A percentile compares a stretch with the other conserved stretches of the same genome.
phyloP scores from a whole-genome alignment of 2,888 invertebrate genomes.

The Apamea epomidion region DNA sequence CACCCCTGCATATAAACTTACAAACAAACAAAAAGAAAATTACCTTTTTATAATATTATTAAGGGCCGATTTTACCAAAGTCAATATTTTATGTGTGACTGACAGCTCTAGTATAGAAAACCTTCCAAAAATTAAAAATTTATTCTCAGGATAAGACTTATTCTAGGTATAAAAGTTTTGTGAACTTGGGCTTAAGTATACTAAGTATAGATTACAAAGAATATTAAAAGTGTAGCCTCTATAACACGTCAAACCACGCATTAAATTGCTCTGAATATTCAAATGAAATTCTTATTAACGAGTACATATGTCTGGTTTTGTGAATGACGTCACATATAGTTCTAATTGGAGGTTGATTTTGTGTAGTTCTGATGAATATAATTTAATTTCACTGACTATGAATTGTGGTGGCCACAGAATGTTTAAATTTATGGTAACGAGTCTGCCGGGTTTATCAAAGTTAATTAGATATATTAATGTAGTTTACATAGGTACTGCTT shows the following conservation, averaged over 20 bases:
- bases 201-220: slow-evolving; percentile 68
- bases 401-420: slow-evolving; percentile 26
- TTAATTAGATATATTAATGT: slow-evolving; percentile 8
- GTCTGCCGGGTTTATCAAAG: slow-evolving; percentile 15
- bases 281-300: slow-evolving; percentile 80
- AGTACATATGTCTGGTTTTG: slow-evolving; percentile 74
- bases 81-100: too few species aligned
- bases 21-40: neutral
- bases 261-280: slow-evolving; percentile 80
- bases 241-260: slow-evolving; percentile 68
- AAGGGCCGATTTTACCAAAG: too few species aligned
- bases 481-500: neutral
- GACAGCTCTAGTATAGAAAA: too few species aligned
- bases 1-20: slow-evolving; percentile 24
- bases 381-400: slow-evolving; percentile 43
- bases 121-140: too few species aligned
- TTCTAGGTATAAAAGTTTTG: too few species aligned
- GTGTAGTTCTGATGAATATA: slow-evolving; percentile 69
- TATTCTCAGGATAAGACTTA: too few species aligned
- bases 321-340: slow-evolving; percentile 67
- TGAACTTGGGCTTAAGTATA: too few species aligned
- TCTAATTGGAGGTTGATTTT: slow-evolving; percentile 75
- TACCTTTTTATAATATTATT: too few species aligned
- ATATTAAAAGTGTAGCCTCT: slow-evolving; percentile 71
- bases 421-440: slow-evolving; percentile 37